Base-by-base conservation (phyloP, 2,113 vertebrate genomes). In the Trinectes maculatus region DNA sequence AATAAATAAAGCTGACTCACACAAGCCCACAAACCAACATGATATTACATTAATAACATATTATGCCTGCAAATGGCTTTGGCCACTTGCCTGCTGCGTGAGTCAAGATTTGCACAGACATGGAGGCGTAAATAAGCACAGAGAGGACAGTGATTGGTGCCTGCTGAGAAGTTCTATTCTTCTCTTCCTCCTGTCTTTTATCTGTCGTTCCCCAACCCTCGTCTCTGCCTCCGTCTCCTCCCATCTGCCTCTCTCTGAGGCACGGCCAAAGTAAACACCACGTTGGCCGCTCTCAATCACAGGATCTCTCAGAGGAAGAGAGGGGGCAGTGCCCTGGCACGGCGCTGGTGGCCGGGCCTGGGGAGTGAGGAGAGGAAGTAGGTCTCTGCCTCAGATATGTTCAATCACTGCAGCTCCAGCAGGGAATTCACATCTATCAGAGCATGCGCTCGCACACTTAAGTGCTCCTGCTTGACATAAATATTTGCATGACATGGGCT, bases 291-390 rank as follows among this genome's bases (percentile, higher is more conserved):
- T 75, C 79, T 87, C 84, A 89, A 91, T 91, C 88, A 82, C 88
- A 89, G 87, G 89, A 89, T 89, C 77, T 89, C 85, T 84, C 84
- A 88, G 74, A 87, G 89, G 91, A 91, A 91, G 86, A 77, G n/a
- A 37, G 53, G 56, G 87, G 86, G 78, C 78, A 83, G 76, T 79
- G 84, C 75, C 83, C 83, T 74, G 82, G 84, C 87, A 87, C 37
- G 24, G 71, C 3, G 59, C 80, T 82, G 77, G 74, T 75, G 83
- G 74, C 83, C 72, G 33, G 33, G 69, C 74, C 43, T 51, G 54
- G 77, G 81, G 75, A 71, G 37, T 6, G 37, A 62, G 66, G 60
- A 66, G 31, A 86, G 89, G 90, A 90, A 89, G 73, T 77, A 51
- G 72, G 60, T 81, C 71, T n/a, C 80, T 71, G 85, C 75, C 83